phyloP scores from a whole-genome alignment of 1,140 invertebrate species.

The Drosophila arizonae region DNA sequence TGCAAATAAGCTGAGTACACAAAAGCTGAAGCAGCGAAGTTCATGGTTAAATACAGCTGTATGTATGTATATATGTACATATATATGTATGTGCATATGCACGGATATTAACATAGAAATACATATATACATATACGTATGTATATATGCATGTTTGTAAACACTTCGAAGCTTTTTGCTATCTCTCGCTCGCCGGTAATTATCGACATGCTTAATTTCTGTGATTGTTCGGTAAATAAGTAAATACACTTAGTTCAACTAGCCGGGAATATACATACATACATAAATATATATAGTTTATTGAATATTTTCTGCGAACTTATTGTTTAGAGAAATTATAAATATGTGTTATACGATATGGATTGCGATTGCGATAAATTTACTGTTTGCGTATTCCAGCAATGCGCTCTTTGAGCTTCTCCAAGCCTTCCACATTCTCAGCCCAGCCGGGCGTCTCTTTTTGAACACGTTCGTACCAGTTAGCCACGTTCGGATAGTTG shows the following conservation, averaged over 20 bases:
- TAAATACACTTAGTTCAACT: background rate
- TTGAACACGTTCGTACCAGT: slow-evolving; percentile 88
- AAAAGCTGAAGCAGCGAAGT: too few relatives aligned
- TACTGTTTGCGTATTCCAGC: slow-evolving; percentile 14
- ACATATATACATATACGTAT: background rate
- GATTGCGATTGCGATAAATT: background rate
- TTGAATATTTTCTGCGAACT: too few relatives aligned
- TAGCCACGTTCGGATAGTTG: slow-evolving; percentile 86
- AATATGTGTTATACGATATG: background rate
- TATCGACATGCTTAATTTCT: background rate
- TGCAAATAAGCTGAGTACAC: too few relatives aligned
- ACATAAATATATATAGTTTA: too few relatives aligned
- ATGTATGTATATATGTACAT: background rate
- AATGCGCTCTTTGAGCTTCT: slow-evolving; percentile 50
- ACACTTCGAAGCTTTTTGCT: background rate
- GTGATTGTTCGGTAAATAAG: background rate
- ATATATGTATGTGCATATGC: background rate
- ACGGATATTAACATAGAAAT: too few relatives aligned
- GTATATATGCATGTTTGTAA: background rate
- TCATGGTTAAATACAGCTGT: too few relatives aligned
- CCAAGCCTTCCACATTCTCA: slow-evolving; percentile 81
- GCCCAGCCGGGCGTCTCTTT: slow-evolving; percentile 88
- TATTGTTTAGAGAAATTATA: background rate
- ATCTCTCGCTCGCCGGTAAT: background rate
- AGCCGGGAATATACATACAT: background rate